Evolutionary conservation across 1,140 invertebrate species (phyloP), one percentile per base, ranked within the genome.

Genomic region (Phortica variegata): DNA sequence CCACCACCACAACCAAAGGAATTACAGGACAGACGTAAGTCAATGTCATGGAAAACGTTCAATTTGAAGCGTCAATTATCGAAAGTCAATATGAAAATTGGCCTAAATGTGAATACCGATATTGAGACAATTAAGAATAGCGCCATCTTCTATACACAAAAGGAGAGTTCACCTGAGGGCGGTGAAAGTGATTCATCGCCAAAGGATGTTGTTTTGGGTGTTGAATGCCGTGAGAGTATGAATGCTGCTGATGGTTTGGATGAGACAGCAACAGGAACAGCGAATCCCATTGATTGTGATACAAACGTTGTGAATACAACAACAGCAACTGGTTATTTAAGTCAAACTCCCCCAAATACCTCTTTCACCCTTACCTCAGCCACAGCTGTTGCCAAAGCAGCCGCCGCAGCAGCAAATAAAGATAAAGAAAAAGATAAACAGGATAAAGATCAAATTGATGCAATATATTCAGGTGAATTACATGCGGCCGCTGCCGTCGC

Each of bases 11-110:
- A 41, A n/a, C 49, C 56, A 18, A 69, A 69, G 53, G 66, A 72
- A 52, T 41, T 52, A 43, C 66, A 62, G 50, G 74, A 65, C 39
- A 69, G 80, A 52, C 77, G 84, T 31, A 84, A 83, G 62, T 84
- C 83, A 6, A 73, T 73, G 39, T 80, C 83, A 31, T 86, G 85
- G 84, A 87, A 84, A 65, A 82, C 81, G 45, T 87, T 90, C 74
- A 88, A 84, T 66, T 79, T 91, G 33, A 90, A 90, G 76, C 84
- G 88, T 69, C 88, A 89, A 75, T 80, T 90, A 54, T 88, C 85
- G 49, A 88, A 84, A 77, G 87, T 89, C 46, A 89, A 91, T 77
- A 80, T 89, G 60, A 90, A 88, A 75, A 80, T 90, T 47, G 59
- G 63, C n/a, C 51, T 61, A 15, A 54, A 71, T 65, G 58, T 71